These are phyloP conservation scores for Corythornis vintsioides DNA, from an alignment of 2,113 vertebrate genomes.

Conservation along the genomic window DNA sequence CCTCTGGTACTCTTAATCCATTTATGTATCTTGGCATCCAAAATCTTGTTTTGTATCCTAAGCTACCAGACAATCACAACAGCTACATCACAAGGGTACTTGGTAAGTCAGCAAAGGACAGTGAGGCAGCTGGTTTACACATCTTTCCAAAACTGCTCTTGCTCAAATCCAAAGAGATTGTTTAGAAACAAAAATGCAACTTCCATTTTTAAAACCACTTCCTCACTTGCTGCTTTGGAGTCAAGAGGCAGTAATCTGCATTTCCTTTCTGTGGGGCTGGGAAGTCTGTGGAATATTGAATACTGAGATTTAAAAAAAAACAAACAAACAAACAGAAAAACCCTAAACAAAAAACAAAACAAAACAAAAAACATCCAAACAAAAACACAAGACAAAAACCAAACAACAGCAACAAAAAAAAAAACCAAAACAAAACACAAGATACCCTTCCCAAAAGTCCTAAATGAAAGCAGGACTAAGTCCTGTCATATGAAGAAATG, in stretches of 20 bases:
- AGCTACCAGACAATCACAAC: slow-evolving; percentile 32
- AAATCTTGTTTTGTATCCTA: slow-evolving; percentile 50
- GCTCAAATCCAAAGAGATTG: not conserved
- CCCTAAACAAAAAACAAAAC: too few species aligned
- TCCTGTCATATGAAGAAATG: too few species aligned
- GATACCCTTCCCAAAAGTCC: too few species aligned
- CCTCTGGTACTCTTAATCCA: not conserved
- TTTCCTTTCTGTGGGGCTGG: not conserved
- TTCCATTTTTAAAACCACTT: slow-evolving; percentile 1
- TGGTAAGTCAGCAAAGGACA: not conserved
- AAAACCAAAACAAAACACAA: too few species aligned
- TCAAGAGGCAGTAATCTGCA: not conserved
- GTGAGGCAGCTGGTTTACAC: not conserved
- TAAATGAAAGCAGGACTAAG: not conserved
- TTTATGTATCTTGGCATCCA: slow-evolving; percentile 16
- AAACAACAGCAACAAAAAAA: too few species aligned
- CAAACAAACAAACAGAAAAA: too few species aligned
- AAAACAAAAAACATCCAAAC: too few species aligned
- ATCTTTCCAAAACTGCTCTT: not conserved
- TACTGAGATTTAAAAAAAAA: not conserved
- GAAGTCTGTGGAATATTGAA: not conserved
- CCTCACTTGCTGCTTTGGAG: not conserved
- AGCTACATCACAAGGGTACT: not conserved
- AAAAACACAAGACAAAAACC: too few species aligned
- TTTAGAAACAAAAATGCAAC: not conserved